phyloP scores from a whole-genome alignment of 2,113 vertebrate genomes.

The Chaetodon trifascialis region DNA sequence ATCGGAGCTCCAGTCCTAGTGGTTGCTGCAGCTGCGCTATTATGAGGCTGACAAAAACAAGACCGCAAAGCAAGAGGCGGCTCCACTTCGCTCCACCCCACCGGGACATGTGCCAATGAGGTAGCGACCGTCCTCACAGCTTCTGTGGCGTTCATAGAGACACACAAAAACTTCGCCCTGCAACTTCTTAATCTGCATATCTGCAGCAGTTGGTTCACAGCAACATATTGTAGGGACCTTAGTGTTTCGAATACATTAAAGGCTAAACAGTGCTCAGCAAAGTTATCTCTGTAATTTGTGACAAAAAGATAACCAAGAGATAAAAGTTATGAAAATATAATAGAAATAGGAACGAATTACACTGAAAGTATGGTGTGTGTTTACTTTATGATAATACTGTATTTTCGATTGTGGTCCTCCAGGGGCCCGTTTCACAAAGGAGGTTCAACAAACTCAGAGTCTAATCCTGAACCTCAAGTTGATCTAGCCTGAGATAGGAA shows the following conservation, averaged over 20 bases:
- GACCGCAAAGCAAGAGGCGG: constrained; percentile 53
- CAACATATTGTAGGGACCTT: too few relatives aligned
- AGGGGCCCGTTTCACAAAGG: too few relatives aligned
- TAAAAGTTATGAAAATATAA: background rate
- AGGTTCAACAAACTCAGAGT: too few relatives aligned
- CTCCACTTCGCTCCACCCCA: constrained; percentile 66
- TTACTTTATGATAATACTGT: background rate
- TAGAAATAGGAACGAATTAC: background rate
- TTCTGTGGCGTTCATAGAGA: background rate
- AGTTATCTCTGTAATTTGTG: background rate
- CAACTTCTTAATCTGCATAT: too few relatives aligned
- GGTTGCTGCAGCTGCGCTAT: constrained; percentile 35
- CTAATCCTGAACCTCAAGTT: too few relatives aligned
- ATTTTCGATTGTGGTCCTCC: background rate
- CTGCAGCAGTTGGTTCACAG: too few relatives aligned
- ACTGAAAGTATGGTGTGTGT: background rate
- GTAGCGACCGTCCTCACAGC: constrained; percentile 13
- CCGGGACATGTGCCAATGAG: constrained; percentile 61
- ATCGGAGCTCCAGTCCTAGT: background rate
- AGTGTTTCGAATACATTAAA: too few relatives aligned
- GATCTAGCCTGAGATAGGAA: too few relatives aligned
- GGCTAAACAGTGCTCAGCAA: background rate
- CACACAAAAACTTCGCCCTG: background rate
- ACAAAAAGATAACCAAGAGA: background rate
- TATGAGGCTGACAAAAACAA: constrained; percentile 32